A percentile compares a stretch with the other conserved stretches of the same genome.
Evolutionary conservation across 2,888 invertebrate genomes (phyloP).

Genomic region (Perizoma flavofasciatum): DNA sequence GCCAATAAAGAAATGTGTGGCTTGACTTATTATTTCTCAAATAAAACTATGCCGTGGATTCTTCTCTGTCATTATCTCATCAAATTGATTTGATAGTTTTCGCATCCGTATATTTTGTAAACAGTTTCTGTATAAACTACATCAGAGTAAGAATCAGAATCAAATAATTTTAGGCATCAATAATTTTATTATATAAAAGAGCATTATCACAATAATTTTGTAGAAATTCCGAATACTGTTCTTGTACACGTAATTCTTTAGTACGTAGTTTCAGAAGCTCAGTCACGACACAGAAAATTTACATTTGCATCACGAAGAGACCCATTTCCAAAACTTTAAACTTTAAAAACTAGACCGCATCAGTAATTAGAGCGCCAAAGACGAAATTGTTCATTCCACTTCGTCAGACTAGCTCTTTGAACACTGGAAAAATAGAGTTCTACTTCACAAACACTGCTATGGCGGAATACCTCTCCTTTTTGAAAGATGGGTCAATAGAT

Average conservation of each 20-base stretch:
- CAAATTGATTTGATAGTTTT: no score
- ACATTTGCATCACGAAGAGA: slow-evolving; percentile 42
- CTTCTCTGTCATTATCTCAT: no score
- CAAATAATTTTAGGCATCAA: no score
- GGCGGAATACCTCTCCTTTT: background rate
- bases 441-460: slow-evolving; percentile 22
- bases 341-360: slow-evolving; percentile 40
- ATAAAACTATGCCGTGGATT: background rate
- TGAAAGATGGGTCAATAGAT: no score
- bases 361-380: slow-evolving; percentile 42
- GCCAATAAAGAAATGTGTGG: no score
- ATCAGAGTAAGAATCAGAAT: no score
- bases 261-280: slow-evolving; percentile 38
- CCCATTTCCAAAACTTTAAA: slow-evolving; percentile 42
- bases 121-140: no score
- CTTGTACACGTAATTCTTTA: background rate
- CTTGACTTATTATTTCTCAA: no score
- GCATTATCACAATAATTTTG: no score
- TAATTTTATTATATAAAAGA: no score
- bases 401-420: slow-evolving; percentile 33
- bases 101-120: no score
- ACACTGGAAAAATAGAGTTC: slow-evolving; percentile 33
- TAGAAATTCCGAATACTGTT: slow-evolving; percentile 1
- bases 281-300: slow-evolving; percentile 36
- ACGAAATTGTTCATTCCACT: slow-evolving; percentile 35